These are phyloP conservation scores for Troilus luridus DNA, from an alignment of 2,888 invertebrate genomes.

Conservation along the genomic window DNA sequence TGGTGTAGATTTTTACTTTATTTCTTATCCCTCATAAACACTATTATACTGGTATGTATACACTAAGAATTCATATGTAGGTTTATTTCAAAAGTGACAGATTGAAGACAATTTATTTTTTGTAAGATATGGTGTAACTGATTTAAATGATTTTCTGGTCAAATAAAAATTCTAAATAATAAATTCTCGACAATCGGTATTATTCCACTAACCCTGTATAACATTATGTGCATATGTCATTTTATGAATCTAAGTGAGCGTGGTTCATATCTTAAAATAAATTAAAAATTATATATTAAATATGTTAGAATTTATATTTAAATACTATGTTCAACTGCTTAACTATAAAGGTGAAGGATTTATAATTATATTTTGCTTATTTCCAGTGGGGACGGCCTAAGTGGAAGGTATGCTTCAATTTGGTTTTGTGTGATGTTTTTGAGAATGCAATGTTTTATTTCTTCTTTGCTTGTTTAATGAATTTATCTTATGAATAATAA, in stretches of 20 bases:
- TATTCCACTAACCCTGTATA: background rate
- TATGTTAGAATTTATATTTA: background rate
- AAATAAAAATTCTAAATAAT: background rate
- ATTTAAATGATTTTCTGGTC: background rate
- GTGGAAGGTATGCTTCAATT: constrained; percentile 62
- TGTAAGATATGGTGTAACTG: background rate
- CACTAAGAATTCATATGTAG: background rate
- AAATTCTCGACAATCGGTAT: background rate
- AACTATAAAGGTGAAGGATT: constrained; percentile 41
- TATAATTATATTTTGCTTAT: constrained; percentile 57
- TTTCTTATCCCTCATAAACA: background rate
- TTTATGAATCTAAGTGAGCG: background rate
- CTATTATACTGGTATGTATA: background rate
- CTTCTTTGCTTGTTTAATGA: background rate
- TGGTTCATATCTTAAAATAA: background rate
- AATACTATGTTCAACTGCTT: background rate
- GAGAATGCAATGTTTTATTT: constrained; percentile 38
- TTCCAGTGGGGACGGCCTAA: constrained; percentile 61
- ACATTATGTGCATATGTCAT: background rate
- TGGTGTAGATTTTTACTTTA: background rate
- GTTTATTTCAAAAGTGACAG: background rate
- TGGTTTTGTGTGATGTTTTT: constrained; percentile 17
- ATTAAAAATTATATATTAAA: background rate
- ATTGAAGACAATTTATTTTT: background rate
- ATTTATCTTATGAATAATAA: background rate